These are phyloP conservation scores for Panagrolaimus sp. DNA, from an alignment of 1,140 invertebrate species.

Conservation along the genomic window DNA sequence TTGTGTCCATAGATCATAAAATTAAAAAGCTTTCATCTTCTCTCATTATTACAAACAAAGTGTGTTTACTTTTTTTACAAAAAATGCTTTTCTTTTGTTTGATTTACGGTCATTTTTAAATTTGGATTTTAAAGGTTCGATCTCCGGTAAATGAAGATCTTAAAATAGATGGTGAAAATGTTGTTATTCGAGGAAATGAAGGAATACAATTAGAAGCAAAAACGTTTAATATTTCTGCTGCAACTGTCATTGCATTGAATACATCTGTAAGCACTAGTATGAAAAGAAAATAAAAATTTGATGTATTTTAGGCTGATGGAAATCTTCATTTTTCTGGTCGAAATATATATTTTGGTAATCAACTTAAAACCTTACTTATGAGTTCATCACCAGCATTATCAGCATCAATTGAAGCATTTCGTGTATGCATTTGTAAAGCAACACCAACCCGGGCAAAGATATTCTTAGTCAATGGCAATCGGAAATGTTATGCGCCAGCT, in stretches of 20 bases:
- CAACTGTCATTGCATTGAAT: slow-evolving; percentile 35
- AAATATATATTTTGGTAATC: slow-evolving; percentile 30
- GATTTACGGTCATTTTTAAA: too few species aligned
- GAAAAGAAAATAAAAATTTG: background rate
- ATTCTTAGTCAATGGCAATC: slow-evolving; percentile 46
- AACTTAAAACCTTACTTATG: slow-evolving; percentile 34
- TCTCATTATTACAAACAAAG: slow-evolving; percentile 48
- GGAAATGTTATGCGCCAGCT: slow-evolving; percentile 34
- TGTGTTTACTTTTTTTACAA: slow-evolving; percentile 16
- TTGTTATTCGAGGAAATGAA: slow-evolving; percentile 44
- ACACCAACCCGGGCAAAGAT: slow-evolving; percentile 34
- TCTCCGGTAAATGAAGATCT: slow-evolving; percentile 42
- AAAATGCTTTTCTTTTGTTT: too few species aligned
- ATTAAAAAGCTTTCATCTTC: slow-evolving; percentile 40
- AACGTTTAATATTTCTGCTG: slow-evolving; percentile 38
- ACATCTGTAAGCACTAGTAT: slow-evolving; percentile 31
- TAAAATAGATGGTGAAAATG: slow-evolving; percentile 36
- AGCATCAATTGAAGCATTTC: slow-evolving; percentile 50
- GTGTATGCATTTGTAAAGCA: slow-evolving; percentile 40
- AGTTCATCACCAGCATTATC: slow-evolving; percentile 47
- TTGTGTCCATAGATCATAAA: slow-evolving; percentile 35
- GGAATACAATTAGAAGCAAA: slow-evolving; percentile 38
- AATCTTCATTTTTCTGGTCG: slow-evolving; percentile 32
- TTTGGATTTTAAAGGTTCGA: slow-evolving; percentile 36
- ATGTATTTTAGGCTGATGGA: slow-evolving; percentile 38